Evolutionary conservation across 2,888 invertebrate genomes (phyloP).

Genomic region (Neria commutata): DNA sequence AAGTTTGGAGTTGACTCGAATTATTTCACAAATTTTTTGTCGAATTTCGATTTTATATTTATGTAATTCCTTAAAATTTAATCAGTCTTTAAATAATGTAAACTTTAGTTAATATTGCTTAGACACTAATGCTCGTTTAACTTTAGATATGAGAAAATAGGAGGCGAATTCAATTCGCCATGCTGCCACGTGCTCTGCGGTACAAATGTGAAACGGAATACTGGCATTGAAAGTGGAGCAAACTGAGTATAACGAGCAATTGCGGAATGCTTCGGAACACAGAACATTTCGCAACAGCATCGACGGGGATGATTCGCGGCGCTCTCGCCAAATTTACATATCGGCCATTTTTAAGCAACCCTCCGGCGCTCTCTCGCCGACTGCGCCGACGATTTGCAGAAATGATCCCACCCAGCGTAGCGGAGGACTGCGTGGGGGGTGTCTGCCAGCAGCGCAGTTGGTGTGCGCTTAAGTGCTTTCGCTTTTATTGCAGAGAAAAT

Average conservation of each 20-base stretch:
- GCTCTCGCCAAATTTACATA: slow-evolving; percentile 9
- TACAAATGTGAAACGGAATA: background rate
- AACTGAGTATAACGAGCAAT: background rate
- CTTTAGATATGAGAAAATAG: too few species aligned
- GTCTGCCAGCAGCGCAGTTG: slow-evolving; percentile 10
- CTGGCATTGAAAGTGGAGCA: background rate
- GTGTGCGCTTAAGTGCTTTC: slow-evolving; percentile 55
- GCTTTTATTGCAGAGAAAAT: slow-evolving; percentile 45
- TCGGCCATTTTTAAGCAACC: slow-evolving; percentile 56
- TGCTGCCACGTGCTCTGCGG: slow-evolving; percentile 16
- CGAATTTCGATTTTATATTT: too few species aligned
- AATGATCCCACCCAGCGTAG: slow-evolving; percentile 2
- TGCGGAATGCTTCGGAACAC: background rate
- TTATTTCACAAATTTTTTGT: too few species aligned
- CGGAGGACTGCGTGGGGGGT: slow-evolving; percentile 11
- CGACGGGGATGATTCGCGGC: background rate
- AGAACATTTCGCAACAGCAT: background rate
- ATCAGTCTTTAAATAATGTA: too few species aligned
- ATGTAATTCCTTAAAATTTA: too few species aligned
- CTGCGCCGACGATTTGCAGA: background rate
- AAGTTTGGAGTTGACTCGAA: too few species aligned
- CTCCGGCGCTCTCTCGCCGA: too few species aligned
- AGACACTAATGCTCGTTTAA: too few species aligned
- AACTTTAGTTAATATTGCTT: too few species aligned
- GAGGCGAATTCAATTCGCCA: slow-evolving; percentile 13